Evolutionary conservation across 1,140 invertebrate species (phyloP), one percentile per base, ranked within the genome.

Genomic region (Saccostrea echinata): DNA sequence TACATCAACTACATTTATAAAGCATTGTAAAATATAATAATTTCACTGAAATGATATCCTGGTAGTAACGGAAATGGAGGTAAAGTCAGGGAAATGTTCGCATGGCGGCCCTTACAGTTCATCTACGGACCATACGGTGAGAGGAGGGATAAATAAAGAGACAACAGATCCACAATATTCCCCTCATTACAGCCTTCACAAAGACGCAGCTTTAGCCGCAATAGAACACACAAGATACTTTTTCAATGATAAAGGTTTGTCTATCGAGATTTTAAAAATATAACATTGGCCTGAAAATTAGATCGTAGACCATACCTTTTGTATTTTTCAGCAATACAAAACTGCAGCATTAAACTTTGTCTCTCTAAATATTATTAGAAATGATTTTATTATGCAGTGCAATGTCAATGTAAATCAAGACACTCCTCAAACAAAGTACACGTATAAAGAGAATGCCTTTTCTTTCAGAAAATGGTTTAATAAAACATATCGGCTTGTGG

Each of bases 61-160:
- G 6, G 4, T 43, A 43, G 43, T 43, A 43, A 43, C 6, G 43
- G 43, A 43, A 43, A 21, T 61, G 55, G 18, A 61, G n/a, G 1
- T n/a, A 18, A n/a, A 61, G 16, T 76, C 24, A 0, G 90, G 90
- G 1, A 90, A 90, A 88, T 90, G 90, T 85, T 87, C 86, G 27
- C 90, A 90, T 80, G 90, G 88, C 0, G 30, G 51, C 55, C 30
- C 18, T 8, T 13, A 51, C 43, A 71, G 82, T 81, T 57, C 27
- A 51, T 84, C 85, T 9, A 18, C 57, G 1, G 83, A 30, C 6
- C 83, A 3, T 18, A 86, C 64, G 0, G 68, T 88, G 16, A 52
- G 43, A n/a, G 90, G 90, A 4, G 90, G 90, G 0, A 90, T 90
- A 53, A 90, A 90, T 83, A 90, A 90, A 33, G 90, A 90, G 12